A percentile compares a stretch with the other conserved stretches of the same genome.
Conservation (phyloP, 2,113 vertebrate species). For the Hylia prasina region DNA sequence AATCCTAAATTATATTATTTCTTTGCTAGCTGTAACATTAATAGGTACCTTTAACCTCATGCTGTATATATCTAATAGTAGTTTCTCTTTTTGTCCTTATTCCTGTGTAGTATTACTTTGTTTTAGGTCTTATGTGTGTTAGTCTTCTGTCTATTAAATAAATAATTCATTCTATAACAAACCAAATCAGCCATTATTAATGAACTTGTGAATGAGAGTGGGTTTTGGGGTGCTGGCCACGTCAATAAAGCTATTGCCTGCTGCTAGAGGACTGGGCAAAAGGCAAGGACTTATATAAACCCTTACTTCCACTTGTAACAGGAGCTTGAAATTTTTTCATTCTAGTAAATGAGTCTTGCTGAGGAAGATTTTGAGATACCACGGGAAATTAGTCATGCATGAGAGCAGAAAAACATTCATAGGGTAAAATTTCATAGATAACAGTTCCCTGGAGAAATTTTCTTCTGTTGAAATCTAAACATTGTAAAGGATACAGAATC, state of each 20-base stretch:
- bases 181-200: background rate
- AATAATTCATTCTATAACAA: background rate
- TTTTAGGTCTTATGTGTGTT: background rate
- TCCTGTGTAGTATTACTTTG: background rate
- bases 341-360: background rate
- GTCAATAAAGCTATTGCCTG: background rate
- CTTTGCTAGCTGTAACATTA: background rate
- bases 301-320: background rate
- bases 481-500: background rate
- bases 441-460: background rate
- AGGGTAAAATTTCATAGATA: background rate
- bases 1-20: background rate
- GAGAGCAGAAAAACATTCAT: background rate
- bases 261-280: background rate
- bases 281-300: background rate
- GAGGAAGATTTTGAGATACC: background rate
- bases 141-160: background rate
- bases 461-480: background rate
- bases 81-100: background rate
- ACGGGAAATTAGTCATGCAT: background rate
- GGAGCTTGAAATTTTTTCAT: background rate
- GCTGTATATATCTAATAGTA: background rate
- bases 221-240: background rate
- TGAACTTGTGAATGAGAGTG: background rate
- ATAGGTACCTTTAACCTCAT: background rate